A percentile compares a stretch with the other conserved stretches of the same genome.
Conservation (phyloP, 2,888 invertebrate genomes). For the Cheilosia pagana region DNA sequence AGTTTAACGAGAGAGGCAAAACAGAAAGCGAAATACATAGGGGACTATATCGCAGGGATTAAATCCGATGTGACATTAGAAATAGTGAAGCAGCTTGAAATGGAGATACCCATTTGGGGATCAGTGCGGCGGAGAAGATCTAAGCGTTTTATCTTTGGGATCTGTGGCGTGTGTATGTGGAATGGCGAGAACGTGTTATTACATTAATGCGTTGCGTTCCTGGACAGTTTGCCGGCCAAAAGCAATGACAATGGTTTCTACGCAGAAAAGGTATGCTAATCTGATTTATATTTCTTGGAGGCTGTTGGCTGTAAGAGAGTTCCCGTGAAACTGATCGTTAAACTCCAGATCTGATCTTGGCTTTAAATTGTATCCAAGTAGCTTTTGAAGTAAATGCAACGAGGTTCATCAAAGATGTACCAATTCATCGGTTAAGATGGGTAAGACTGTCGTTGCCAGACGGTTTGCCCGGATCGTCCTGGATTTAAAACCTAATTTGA, state of each 20-base stretch:
- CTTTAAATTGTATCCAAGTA: too few species aligned
- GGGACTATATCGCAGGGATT: constrained; percentile 43
- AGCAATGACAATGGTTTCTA: constrained; percentile 22
- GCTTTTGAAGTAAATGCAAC: too few species aligned
- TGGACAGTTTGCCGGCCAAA: neutral
- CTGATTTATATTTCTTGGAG: neutral
- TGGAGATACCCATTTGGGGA: constrained; percentile 11
- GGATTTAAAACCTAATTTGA: too few species aligned
- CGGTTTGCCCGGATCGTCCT: too few species aligned
- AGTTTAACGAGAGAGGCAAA: constrained; percentile 53
- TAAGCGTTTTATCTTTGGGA: constrained; percentile 55
- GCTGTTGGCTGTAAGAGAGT: neutral
- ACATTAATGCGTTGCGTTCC: constrained; percentile 30
- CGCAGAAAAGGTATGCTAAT: constrained; percentile 1
- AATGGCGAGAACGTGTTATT: constrained; percentile 53
- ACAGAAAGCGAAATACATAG: constrained; percentile 7
- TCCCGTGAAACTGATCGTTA: too few species aligned
- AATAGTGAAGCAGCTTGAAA: constrained; percentile 43
- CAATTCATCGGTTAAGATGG: too few species aligned
- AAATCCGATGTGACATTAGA: constrained; percentile 60
- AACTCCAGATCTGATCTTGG: too few species aligned
- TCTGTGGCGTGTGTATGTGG: constrained; percentile 40
- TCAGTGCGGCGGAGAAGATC: constrained; percentile 51
- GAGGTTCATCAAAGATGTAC: too few species aligned
- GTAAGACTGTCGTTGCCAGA: too few species aligned